A percentile compares a stretch with the other conserved stretches of the same genome.
Evolutionary conservation across 2,113 vertebrate species (phyloP).

Genomic region (Phaethon lepturus): DNA sequence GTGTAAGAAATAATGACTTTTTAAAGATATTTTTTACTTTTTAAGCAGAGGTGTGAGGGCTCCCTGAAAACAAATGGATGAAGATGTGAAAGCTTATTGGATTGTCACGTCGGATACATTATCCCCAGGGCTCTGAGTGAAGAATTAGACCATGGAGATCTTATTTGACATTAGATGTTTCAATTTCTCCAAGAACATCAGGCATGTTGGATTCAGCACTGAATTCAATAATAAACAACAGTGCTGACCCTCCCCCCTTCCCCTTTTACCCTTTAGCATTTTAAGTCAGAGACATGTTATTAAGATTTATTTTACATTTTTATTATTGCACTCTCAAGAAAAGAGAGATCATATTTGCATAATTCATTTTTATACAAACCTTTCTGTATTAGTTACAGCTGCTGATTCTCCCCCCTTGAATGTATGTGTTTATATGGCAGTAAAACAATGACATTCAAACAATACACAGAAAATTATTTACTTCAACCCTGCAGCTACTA

Average conservation of each 20-base stretch:
- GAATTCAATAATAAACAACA: constrained; percentile 41
- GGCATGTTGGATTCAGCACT: constrained; percentile 29
- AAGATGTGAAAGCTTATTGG: constrained; percentile 64
- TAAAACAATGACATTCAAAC: constrained; percentile 61
- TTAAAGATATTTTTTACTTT: constrained; percentile 64
- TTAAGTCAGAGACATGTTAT: constrained; percentile 54
- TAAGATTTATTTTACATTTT: constrained; percentile 75
- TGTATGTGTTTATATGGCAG: constrained; percentile 48
- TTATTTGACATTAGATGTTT: constrained; percentile 76
- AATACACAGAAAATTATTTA: constrained; percentile 41
- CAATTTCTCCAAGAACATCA: constrained; percentile 68
- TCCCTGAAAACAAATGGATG: constrained; percentile 49
- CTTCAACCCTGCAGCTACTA: constrained; percentile 30
- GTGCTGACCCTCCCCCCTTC: background rate
- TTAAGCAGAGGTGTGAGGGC: constrained; percentile 50
- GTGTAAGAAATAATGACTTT: constrained; percentile 25
- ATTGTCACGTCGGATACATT: constrained; percentile 59
- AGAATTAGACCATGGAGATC: constrained; percentile 70
- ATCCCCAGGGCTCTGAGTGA: constrained; percentile 65
- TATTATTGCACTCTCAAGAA: constrained; percentile 60
- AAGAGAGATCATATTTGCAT: constrained; percentile 54
- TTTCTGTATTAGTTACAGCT: constrained; percentile 51
- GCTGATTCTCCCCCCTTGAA: background rate
- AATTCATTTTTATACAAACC: constrained; percentile 58
- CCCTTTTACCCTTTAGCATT: constrained; percentile 44